Evolutionary conservation across 2,113 vertebrate species (phyloP), one percentile per base, ranked within the genome.

Genomic region (Atractosteus spatula): DNA sequence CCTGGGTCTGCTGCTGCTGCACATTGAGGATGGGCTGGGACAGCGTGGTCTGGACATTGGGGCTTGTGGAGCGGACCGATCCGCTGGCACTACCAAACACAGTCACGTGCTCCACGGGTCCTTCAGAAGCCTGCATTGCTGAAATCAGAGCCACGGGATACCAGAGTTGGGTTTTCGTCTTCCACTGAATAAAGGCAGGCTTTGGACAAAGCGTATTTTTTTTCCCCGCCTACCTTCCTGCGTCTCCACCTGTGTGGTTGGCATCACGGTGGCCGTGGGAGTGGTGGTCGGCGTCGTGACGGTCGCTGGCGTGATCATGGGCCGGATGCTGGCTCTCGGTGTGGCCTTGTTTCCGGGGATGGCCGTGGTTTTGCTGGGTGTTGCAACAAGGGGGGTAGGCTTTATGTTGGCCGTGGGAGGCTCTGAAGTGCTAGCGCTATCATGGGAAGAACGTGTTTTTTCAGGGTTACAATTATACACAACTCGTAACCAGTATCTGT

Each of bases 381-480:
- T 93, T 44, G 97, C 93, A 4, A 94, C 96, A 71, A 98, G 93
- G 74, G 97, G 97, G 42, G 97, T 99, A 62, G 97, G 97, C 80
- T 98, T 99, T 78, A 99, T 99, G 82, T 99, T 99, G 71, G 97
- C 97, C 72, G 97, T 99, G 55, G 97, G 97, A 44, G 97, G 94
- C 72, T 99, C 97, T 57, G 96, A 97, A 69, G 93, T 90, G 79
- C 94, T 98, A 57, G 96, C 91, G 74, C 97, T 99, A 80, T 70
- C 82, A 83, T 83, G 8, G 79, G 55, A 0, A 71, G 8, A 73
- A 61, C 68, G 66, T 3, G 42, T 7, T 16, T 13, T 13, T 14
- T 5, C 57, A 59, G 12, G 5, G n/a, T 13, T 59, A 13, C 29
- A 29, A 29, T 29, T 29, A 29, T 29, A 29, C 3, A 14, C 12